These are phyloP conservation scores for Lamellibrachia satsuma DNA, from an alignment of 2,888 invertebrate species.

Conservation along the genomic window DNA sequence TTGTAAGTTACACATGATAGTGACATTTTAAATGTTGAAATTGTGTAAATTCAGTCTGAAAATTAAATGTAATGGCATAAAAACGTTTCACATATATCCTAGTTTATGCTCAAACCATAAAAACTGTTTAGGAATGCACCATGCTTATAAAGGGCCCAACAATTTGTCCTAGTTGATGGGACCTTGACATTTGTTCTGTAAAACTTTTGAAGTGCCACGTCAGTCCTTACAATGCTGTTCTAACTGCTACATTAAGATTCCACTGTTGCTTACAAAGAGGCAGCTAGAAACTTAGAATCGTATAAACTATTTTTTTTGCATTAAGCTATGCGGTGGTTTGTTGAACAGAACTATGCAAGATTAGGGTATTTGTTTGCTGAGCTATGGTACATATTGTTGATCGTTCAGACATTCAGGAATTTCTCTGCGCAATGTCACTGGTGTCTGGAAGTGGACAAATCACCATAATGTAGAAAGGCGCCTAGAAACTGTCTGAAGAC, in stretches of 20 bases:
- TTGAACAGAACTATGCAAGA: too few relatives aligned
- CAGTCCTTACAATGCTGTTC: too few relatives aligned
- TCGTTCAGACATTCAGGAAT: constrained; percentile 17
- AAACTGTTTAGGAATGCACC: neutral
- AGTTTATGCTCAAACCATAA: neutral
- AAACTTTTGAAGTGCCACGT: too few relatives aligned
- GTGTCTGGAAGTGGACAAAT: neutral
- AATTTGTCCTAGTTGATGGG: too few relatives aligned
- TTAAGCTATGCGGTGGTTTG: neutral
- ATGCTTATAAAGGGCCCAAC: neutral
- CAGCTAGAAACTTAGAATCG: neutral
- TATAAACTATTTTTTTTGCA: neutral
- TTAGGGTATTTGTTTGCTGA: neutral
- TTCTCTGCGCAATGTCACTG: neutral
- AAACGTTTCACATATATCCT: neutral
- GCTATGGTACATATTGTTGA: neutral
- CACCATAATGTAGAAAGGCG: neutral
- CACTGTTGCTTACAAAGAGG: neutral
- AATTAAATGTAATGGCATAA: neutral
- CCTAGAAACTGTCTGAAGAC: neutral
- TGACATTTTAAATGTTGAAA: neutral
- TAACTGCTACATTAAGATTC: neutral
- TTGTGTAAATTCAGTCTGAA: neutral
- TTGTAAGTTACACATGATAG: neutral
- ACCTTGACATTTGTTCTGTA: too few relatives aligned